These are phyloP conservation scores for Clupea harengus DNA, from an alignment of 2,113 vertebrate species.

Conservation along the genomic window DNA sequence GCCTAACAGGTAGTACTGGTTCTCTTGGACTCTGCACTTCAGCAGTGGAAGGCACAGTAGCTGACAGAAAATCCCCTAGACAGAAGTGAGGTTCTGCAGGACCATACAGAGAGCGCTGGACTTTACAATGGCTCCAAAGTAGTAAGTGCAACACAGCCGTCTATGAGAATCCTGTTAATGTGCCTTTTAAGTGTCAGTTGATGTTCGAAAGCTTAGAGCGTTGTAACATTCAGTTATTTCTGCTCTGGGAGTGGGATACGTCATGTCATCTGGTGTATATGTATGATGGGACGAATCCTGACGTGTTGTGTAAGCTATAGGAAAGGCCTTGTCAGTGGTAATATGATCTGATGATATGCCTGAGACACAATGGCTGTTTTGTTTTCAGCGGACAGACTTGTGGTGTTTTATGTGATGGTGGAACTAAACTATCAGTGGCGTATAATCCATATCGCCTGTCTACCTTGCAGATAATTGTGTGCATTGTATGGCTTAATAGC, in stretches of 20 bases:
- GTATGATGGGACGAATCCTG: neutral
- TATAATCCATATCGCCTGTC: neutral
- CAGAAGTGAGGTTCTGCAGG: neutral
- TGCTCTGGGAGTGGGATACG: neutral
- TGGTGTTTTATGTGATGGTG: neutral
- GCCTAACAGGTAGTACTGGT: conserved; percentile 64
- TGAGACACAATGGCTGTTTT: neutral
- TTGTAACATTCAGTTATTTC: neutral
- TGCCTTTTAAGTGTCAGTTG: neutral
- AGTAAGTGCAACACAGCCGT: conserved; percentile 48
- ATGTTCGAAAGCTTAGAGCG: neutral
- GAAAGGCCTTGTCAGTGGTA: neutral
- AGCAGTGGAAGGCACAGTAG: too few species aligned
- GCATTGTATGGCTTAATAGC: neutral
- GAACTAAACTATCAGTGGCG: neutral
- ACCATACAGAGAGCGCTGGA: neutral
- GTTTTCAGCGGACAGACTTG: neutral
- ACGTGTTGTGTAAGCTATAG: neutral
- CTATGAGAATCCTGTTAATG: neutral
- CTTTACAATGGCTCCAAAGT: conserved; percentile 56
- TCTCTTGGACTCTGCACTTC: too few species aligned
- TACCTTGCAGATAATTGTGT: neutral
- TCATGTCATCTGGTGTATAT: neutral
- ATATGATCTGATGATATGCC: neutral
- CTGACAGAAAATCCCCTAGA: neutral